Evolutionary conservation across 2,113 vertebrate species (phyloP), one percentile per base, ranked within the genome.

Genomic region (Phylloscopus whistleri): DNA sequence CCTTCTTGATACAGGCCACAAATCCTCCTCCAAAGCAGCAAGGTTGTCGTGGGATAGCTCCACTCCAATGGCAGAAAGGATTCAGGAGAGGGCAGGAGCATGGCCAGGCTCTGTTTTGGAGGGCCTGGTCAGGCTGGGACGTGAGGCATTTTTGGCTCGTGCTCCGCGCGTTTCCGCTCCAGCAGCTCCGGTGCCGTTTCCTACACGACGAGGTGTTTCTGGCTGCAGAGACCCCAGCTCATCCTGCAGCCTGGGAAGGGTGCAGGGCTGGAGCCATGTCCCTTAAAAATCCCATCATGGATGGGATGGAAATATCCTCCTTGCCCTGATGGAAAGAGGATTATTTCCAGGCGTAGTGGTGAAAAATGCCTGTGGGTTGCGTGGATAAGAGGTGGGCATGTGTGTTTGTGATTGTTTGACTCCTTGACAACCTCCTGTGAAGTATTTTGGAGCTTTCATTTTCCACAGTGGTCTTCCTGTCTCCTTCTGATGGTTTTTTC

Each of bases 381-480:
- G 0, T 60, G 75, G 24, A 11, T 13, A 26, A 28, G 72, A 88
- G 35, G 4, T 49, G 24, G 39, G n/a, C 49, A 3, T 0, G 0
- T 16, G 39, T 51, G 31, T 33, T 49, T 87, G 55, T 78, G 58
- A 77, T 56, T 73, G 56, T 78, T 90, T 87, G 67, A 41, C 48
- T 89, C 73, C 84, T 68, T 76, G 88, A 31, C 93, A 91, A 96
- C 83, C 39, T 48, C 3, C 0, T 58, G 76, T 20, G 41, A 79
- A 89, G 75, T 58, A 75, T 70, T 93, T 80, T 0, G 0, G 20
- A 55, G 33, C 24, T 60, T 66, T 88, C 17, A 1, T 89, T 84
- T 94, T 92, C 94, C 70, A 56, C 69, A 56, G 9, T 13, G 56
- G n/a, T 56, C 64, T 92, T 90, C 89, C 92, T 82, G 81, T 67